Conservation (phyloP, 2,113 vertebrate species). For the Callipepla squamata region DNA sequence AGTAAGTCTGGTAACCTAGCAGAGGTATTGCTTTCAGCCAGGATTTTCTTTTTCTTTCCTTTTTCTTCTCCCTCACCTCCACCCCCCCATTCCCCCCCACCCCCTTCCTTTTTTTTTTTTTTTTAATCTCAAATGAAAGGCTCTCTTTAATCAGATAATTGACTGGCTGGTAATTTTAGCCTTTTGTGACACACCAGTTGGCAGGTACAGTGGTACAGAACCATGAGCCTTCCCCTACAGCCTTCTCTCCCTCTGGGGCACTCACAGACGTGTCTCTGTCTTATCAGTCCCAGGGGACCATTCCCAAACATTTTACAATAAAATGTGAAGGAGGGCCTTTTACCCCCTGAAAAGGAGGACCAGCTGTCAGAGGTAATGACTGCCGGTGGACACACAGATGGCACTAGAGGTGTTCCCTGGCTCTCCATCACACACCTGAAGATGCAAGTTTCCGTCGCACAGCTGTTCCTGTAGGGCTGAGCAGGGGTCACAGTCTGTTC, state of each 20-base stretch:
- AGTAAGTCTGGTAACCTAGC: slow-evolving; percentile 64
- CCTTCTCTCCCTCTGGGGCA: slow-evolving; percentile 72
- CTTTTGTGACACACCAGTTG: slow-evolving; percentile 91
- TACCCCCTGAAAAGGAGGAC: slow-evolving; percentile 11
- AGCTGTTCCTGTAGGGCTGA: slow-evolving; percentile 33
- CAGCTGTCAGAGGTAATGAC: slow-evolving; percentile 79
- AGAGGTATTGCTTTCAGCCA: slow-evolving; percentile 76
- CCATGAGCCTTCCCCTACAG: slow-evolving; percentile 72
- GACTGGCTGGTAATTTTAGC: slow-evolving; percentile 80
- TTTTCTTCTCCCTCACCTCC: not conserved
- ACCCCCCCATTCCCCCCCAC: not conserved
- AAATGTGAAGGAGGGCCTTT: slow-evolving; percentile 32
- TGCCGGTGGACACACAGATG: slow-evolving; percentile 72
- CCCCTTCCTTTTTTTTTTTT: not conserved
- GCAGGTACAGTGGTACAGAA: slow-evolving; percentile 84
- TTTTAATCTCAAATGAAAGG: slow-evolving; percentile 76
- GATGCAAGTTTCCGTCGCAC: slow-evolving; percentile 3
- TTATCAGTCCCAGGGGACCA: slow-evolving; percentile 71
- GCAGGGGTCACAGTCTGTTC: not conserved
- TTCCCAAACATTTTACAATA: slow-evolving; percentile 70
- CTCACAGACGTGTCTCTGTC: slow-evolving; percentile 77
- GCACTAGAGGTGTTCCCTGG: slow-evolving; percentile 65
- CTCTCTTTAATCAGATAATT: slow-evolving; percentile 88
- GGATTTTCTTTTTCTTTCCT: slow-evolving; percentile 49
- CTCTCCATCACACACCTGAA: slow-evolving; percentile 45